Evolutionary conservation across 2,797 vertebrate genomes (phyloP).

Genomic region (Luscinia luscinia): DNA sequence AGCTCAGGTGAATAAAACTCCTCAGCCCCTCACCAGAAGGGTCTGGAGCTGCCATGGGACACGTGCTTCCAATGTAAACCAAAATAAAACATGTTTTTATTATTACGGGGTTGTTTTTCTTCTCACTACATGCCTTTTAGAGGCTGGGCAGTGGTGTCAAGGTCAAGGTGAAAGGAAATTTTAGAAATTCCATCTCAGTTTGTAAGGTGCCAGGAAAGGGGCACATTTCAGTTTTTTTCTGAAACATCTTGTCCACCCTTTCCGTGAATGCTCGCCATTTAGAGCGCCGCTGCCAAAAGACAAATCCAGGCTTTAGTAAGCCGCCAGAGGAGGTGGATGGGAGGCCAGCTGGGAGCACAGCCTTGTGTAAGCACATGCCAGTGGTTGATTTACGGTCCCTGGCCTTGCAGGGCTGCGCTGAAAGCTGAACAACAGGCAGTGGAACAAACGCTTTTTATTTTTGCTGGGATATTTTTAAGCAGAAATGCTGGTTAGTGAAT

Average conservation of each 20-base stretch:
- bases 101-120: neutral
- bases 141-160: neutral
- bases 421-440: conserved; percentile 33
- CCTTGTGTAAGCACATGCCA: conserved; percentile 46
- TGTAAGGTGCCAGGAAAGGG: neutral
- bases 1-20: fast-evolving
- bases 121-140: neutral
- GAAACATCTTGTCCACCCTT: neutral
- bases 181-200: neutral
- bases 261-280: fast-evolving
- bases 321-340: neutral
- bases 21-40: neutral
- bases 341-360: neutral
- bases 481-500: neutral
- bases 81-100: neutral
- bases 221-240: neutral
- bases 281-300: neutral
- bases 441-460: conserved; percentile 12
- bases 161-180: neutral
- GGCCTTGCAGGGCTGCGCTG: neutral
- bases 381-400: conserved; percentile 4
- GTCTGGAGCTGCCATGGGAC: neutral
- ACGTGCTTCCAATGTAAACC: fast-evolving
- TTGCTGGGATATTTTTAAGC: conserved; percentile 23
- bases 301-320: neutral